phyloP scores from a whole-genome alignment of 2,113 vertebrate genomes.

The Symphodus melops region DNA sequence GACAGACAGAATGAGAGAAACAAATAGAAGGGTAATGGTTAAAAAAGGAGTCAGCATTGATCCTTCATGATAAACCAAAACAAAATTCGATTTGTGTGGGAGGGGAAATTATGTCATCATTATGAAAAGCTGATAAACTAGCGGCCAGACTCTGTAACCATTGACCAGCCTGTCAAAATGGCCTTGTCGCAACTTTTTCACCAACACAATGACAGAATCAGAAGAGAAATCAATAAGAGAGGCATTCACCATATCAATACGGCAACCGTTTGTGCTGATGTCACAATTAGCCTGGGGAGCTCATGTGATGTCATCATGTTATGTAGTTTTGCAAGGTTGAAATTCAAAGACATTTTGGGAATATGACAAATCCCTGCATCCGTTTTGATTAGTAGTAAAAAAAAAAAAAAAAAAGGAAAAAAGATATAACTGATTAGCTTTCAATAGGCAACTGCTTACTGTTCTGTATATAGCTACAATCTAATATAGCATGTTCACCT shows the following conservation, averaged over 20 bases:
- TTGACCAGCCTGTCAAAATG: constrained; percentile 9
- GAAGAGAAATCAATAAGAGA: constrained; percentile 60
- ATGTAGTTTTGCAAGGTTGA: neutral
- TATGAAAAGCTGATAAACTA: neutral
- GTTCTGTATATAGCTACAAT: too few relatives aligned
- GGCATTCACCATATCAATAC: neutral
- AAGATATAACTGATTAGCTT: neutral
- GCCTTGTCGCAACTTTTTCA: constrained; percentile 18
- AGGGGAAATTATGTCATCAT: constrained; percentile 2
- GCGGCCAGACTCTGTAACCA: neutral
- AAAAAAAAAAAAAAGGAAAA: neutral
- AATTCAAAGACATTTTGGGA: neutral
- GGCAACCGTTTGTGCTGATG: neutral
- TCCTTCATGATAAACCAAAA: constrained; percentile 10
- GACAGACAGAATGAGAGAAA: neutral
- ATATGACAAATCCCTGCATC: neutral
- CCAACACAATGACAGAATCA: constrained; percentile 24
- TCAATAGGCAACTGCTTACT: too few relatives aligned
- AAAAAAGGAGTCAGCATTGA: constrained; percentile 1
- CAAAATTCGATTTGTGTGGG: constrained; percentile 6
- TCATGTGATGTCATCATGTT: neutral
- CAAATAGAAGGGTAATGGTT: constrained; percentile 14
- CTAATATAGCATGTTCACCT: too few relatives aligned
- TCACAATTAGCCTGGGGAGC: neutral
- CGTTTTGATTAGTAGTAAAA: neutral